Percentiles rank a stretch among this genome's conserved stretches.
Conservation (phyloP, 1,140 invertebrate species). For the Druon quercuslanigerum region DNA sequence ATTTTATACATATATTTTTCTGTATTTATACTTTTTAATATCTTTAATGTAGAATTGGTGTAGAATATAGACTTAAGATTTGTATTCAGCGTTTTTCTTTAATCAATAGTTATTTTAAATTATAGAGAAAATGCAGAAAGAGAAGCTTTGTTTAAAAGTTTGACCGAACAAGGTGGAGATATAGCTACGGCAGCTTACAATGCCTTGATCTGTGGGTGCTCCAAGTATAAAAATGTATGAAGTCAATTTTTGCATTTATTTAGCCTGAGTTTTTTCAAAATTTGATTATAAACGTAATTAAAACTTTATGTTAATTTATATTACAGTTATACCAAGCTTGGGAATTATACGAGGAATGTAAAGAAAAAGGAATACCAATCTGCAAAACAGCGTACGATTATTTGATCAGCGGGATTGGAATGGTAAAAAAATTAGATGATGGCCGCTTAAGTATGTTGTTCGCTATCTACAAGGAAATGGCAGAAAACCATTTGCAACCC, state of each 20-base stretch:
- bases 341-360: conserved; percentile 81
- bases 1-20: no score
- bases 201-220: conserved; percentile 77
- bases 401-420: conserved; percentile 78
- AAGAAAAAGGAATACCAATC: conserved; percentile 79
- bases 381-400: conserved; percentile 83
- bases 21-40: no score
- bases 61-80: no score
- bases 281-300: neutral
- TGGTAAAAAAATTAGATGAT: conserved; percentile 77
- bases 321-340: conserved; percentile 75
- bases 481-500: conserved; percentile 77
- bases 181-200: conserved; percentile 73
- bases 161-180: conserved; percentile 69
- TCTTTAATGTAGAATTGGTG: no score
- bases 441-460: conserved; percentile 68
- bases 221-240: conserved; percentile 75
- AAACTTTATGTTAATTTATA: conserved; percentile 36
- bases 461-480: conserved; percentile 80
- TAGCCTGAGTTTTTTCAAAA: conserved; percentile 35
- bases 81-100: neutral
- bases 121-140: conserved; percentile 46
- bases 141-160: conserved; percentile 59
- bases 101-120: conserved; percentile 32
- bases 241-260: conserved; percentile 31